Evolutionary conservation across 2,888 invertebrate species (phyloP).

Genomic region (Drosophila yooni): DNA sequence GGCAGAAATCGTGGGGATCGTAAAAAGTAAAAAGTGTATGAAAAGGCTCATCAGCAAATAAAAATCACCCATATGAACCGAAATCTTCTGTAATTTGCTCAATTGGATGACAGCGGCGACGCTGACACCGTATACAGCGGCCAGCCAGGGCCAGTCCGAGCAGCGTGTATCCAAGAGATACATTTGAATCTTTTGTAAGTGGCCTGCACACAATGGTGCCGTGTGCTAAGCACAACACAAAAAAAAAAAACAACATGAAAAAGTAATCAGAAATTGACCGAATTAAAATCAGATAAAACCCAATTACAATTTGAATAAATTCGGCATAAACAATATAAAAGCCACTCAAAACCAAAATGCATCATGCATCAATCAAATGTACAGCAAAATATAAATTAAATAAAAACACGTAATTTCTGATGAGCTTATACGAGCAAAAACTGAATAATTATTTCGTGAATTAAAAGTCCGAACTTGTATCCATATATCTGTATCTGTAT

Average conservation of each 20-base stretch:
- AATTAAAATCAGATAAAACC: constrained; percentile 61
- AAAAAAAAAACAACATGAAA: not conserved
- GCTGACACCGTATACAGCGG: constrained; percentile 24
- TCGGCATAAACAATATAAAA: constrained; percentile 16
- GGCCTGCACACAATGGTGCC: constrained; percentile 32
- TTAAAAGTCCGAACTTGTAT: constrained; percentile 41
- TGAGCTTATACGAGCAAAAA: not conserved
- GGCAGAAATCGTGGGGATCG: constrained; percentile 14
- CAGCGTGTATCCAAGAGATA: constrained; percentile 71
- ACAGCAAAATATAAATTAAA: constrained; percentile 3
- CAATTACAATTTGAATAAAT: constrained; percentile 47
- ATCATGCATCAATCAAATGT: constrained; percentile 2
- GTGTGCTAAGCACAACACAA: constrained; percentile 19
- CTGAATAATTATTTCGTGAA: constrained; percentile 15
- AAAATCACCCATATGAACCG: constrained; percentile 42
- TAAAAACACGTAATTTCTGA: not conserved
- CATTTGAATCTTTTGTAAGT: constrained; percentile 64
- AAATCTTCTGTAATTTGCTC: constrained; percentile 81
- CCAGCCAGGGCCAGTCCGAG: not conserved
- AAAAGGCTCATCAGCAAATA: constrained; percentile 66
- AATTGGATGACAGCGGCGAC: constrained; percentile 71
- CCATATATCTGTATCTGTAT: constrained; percentile 30
- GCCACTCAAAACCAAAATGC: not conserved
- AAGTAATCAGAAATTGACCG: constrained; percentile 29
- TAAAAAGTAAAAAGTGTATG: constrained; percentile 28